Conservation (phyloP, 2,113 vertebrate genomes). For the Bambusicola thoracicus region DNA sequence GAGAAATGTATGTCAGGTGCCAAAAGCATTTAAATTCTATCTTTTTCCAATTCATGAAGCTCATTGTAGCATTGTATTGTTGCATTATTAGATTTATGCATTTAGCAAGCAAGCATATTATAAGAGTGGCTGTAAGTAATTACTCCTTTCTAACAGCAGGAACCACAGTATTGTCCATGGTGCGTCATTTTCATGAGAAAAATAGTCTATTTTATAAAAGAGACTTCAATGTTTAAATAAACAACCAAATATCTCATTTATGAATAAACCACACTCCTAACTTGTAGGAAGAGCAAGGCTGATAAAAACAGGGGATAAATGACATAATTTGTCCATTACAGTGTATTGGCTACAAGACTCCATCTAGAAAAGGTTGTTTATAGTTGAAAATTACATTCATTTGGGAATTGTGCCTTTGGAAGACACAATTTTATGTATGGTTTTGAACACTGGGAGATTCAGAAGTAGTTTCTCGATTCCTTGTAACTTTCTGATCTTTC, state of each 20-base stretch:
- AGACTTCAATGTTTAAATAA: slow-evolving; percentile 41
- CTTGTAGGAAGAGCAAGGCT: neutral
- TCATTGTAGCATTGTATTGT: slow-evolving; percentile 73
- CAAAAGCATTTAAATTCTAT: slow-evolving; percentile 77
- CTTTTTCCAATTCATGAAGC: slow-evolving; percentile 76
- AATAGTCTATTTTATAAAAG: slow-evolving; percentile 44
- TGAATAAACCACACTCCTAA: slow-evolving; percentile 19
- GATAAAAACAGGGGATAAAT: neutral
- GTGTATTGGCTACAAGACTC: neutral
- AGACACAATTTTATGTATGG: neutral
- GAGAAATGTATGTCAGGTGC: slow-evolving; percentile 71
- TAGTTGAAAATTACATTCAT: neutral
- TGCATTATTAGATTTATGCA: slow-evolving; percentile 78
- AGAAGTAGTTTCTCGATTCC: neutral
- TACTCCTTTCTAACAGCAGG: slow-evolving; percentile 73
- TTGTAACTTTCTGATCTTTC: neutral
- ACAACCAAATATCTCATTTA: slow-evolving; percentile 20
- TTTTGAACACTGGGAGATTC: neutral
- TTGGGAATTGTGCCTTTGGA: neutral
- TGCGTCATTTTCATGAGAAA: slow-evolving; percentile 59
- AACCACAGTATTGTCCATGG: slow-evolving; percentile 70
- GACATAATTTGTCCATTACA: neutral
- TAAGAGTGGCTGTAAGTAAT: slow-evolving; percentile 70
- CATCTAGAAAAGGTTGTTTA: neutral
- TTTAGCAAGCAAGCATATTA: slow-evolving; percentile 73